Evolutionary conservation across 2,888 invertebrate species (phyloP).

Genomic region (Hydropsyche betteni): DNA sequence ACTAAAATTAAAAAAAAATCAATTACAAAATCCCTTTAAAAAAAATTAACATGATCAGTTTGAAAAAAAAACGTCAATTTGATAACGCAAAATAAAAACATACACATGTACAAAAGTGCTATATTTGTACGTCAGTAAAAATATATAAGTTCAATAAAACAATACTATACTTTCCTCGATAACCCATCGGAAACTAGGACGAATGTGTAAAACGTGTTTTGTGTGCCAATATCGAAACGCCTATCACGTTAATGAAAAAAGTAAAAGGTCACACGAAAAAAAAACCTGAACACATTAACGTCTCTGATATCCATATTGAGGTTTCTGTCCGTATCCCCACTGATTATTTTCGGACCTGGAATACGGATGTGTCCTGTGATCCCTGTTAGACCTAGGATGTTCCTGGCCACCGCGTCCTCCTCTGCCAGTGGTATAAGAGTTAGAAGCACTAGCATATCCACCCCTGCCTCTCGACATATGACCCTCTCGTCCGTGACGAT

Average conservation of each 20-base stretch:
- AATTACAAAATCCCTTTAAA: too few relatives aligned
- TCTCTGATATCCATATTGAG: conserved; percentile 28
- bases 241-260: not conserved
- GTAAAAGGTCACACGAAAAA: not conserved
- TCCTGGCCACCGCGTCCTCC: conserved; percentile 36
- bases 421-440: not conserved
- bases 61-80: too few relatives aligned
- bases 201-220: too few relatives aligned
- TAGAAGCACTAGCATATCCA: conserved; percentile 37
- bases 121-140: too few relatives aligned
- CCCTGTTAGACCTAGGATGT: conserved; percentile 42
- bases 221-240: too few relatives aligned
- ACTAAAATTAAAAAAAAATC: too few relatives aligned
- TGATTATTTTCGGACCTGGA: conserved; percentile 43
- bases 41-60: too few relatives aligned
- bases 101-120: too few relatives aligned
- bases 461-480: conserved; percentile 32
- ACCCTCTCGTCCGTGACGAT: conserved; percentile 21
- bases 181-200: too few relatives aligned
- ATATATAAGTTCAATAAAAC: too few relatives aligned
- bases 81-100: too few relatives aligned
- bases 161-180: too few relatives aligned
- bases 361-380: conserved; percentile 15
- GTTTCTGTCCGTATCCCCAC: conserved; percentile 45
- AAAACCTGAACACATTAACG: conserved; percentile 19